Conservation (phyloP, 2,113 vertebrate genomes). For the Neolamprologus kungweensis region DNA sequence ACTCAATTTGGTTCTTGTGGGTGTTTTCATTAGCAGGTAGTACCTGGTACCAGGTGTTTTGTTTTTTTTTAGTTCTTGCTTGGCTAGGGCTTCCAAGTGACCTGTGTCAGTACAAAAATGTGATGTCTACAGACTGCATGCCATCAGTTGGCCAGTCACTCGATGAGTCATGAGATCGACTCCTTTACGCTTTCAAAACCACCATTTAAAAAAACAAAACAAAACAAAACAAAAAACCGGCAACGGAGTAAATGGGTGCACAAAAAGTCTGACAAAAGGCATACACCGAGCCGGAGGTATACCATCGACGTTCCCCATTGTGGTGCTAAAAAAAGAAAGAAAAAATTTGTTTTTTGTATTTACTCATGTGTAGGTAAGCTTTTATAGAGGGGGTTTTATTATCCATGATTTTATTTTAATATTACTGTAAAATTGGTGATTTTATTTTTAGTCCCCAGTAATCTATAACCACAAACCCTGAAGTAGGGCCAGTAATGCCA, state of each 20-base stretch:
- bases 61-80: accelerated
- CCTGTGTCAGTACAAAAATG: background rate
- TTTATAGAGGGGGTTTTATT: background rate
- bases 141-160: background rate
- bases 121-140: background rate
- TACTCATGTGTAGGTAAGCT: background rate
- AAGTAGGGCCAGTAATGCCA: background rate
- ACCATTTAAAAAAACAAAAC: background rate
- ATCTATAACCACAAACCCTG: background rate
- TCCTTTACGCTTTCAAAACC: background rate
- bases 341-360: background rate
- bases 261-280: background rate
- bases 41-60: background rate
- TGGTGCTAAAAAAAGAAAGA: background rate
- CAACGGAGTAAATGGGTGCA: background rate
- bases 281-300: background rate
- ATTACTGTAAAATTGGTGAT: background rate
- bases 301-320: background rate
- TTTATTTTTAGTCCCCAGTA: background rate
- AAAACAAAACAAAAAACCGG: no score
- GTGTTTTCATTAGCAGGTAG: background rate
- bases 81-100: background rate
- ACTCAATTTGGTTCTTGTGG: background rate
- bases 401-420: background rate
- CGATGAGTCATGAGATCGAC: background rate